These are phyloP conservation scores for Notolabrus celidotus DNA, from an alignment of 2,797 vertebrate species.

Conservation along the genomic window DNA sequence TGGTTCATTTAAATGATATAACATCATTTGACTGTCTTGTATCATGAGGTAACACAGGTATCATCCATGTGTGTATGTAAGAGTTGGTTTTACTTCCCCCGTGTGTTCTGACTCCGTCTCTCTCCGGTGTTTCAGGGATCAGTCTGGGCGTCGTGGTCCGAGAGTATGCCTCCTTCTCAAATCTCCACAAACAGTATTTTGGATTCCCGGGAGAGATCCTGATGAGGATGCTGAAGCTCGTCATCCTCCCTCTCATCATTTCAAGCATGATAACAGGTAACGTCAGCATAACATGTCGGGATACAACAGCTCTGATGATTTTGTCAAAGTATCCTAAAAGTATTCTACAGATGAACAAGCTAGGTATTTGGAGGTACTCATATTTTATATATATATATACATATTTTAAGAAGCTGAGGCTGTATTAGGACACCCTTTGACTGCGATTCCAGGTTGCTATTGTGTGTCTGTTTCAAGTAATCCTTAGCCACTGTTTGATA, in stretches of 20 bases:
- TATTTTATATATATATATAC: too few species aligned
- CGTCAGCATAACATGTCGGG: neutral
- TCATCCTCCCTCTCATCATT: slow-evolving; percentile 96
- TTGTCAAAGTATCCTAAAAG: too few species aligned
- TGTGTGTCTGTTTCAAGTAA: too few species aligned
- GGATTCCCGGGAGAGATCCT: slow-evolving; percentile 96
- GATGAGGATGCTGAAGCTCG: slow-evolving; percentile 98
- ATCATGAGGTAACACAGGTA: neutral
- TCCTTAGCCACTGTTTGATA: too few species aligned
- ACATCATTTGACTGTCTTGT: neutral
- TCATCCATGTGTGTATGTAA: neutral
- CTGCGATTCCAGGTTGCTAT: too few species aligned
- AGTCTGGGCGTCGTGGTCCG: slow-evolving; percentile 89
- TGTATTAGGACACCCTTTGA: too few species aligned
- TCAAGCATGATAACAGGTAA: slow-evolving; percentile 99
- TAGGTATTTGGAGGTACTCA: too few species aligned
- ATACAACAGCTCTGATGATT: too few species aligned
- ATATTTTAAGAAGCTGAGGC: too few species aligned
- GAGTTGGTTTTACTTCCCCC: neutral
- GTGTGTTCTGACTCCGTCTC: neutral
- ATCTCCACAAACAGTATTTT: slow-evolving; percentile 94
- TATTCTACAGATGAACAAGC: too few species aligned
- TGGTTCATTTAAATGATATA: neutral
- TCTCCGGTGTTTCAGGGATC: slow-evolving; percentile 85
- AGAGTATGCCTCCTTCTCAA: slow-evolving; percentile 90